A percentile compares a stretch with the other conserved stretches of the same genome.
phyloP scores from a whole-genome alignment of 2,113 vertebrate species.

The Conger conger region DNA sequence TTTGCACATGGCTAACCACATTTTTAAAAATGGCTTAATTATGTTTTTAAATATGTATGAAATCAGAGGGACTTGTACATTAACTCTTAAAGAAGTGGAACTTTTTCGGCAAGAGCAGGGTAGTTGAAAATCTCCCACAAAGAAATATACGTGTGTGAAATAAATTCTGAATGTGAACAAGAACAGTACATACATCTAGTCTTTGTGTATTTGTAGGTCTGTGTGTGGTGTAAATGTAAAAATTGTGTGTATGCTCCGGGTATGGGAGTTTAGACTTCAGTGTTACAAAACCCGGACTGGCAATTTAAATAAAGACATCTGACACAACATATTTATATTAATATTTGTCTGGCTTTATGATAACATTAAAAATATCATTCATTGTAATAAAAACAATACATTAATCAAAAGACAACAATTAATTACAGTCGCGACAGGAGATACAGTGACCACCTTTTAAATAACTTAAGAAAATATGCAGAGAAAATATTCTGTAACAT shows the following conservation, averaged over 20 bases:
- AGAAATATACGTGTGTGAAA: neutral
- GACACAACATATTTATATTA: neutral
- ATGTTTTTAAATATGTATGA: neutral
- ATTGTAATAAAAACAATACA: conserved; percentile 65
- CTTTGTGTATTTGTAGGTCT: neutral
- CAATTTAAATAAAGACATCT: neutral
- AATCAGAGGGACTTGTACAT: neutral
- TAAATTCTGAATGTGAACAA: neutral
- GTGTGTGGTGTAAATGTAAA: neutral
- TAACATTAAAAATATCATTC: conserved; percentile 78
- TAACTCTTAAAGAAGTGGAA: neutral
- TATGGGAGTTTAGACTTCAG: neutral
- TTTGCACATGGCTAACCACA: neutral
- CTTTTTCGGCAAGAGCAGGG: neutral
- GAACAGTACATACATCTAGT: neutral
- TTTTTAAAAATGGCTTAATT: neutral
- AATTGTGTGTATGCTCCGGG: neutral
- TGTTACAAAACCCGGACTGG: neutral
- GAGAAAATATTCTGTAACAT: conserved; percentile 46
- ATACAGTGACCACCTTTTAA: conserved; percentile 54
- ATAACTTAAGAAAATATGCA: conserved; percentile 74
- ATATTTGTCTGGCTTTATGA: conserved; percentile 55
- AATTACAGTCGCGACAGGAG: conserved; percentile 66
- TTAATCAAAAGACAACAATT: conserved; percentile 60
- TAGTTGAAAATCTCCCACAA: too few relatives aligned